Evolutionary conservation across 1,140 invertebrate genomes (phyloP), one percentile per base, ranked within the genome.

Genomic region (Brachionus calyciflorus): DNA sequence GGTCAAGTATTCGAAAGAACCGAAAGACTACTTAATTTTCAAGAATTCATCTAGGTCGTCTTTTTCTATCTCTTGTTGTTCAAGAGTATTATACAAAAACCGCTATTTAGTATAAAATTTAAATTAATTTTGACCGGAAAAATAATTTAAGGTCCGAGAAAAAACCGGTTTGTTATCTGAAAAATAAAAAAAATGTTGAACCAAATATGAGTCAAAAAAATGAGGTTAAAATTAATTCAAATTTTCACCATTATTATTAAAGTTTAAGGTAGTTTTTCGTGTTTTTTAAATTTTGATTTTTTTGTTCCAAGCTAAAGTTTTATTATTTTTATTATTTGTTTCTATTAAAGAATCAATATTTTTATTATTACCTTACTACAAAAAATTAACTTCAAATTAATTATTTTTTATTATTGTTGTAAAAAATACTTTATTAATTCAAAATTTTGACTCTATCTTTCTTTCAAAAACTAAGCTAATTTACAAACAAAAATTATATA

Each of bases 221-320:
- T 28, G 33, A 28, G 53, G 53, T 55, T 55, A 28, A 55, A 55
- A 55, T 55, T 28, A 55, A 55, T 55, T 55, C 33, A 28, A 55
- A 55, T 28, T 55, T 55, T 55, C 33, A 55, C 53, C 53, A 55
- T 55, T 55, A 55, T 55, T 30, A 55, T 55, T 28, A 24, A 55
- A 55, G 53, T 55, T 55, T 55, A 55, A 55, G 53, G 24, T 55
- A 55, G 53, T 55, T 55, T 55, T 55, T 55, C 26, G 53, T 55
- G 26, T 60, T 60, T 33, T 60, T 60, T 24, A 24, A 19, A n/a
- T 60, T 60, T 60, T 33, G 17, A 33, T 60, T 60, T 60, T 60
- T 60, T 60, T 60, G 55, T 60, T 60, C 55, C 55, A 60, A 60
- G 37, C 33, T 33, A 28, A 60, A 37, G 26, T 60, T 60, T 55